These are phyloP conservation scores for Fabriciana adippe DNA, from an alignment of 2,888 invertebrate genomes.

Conservation along the genomic window DNA sequence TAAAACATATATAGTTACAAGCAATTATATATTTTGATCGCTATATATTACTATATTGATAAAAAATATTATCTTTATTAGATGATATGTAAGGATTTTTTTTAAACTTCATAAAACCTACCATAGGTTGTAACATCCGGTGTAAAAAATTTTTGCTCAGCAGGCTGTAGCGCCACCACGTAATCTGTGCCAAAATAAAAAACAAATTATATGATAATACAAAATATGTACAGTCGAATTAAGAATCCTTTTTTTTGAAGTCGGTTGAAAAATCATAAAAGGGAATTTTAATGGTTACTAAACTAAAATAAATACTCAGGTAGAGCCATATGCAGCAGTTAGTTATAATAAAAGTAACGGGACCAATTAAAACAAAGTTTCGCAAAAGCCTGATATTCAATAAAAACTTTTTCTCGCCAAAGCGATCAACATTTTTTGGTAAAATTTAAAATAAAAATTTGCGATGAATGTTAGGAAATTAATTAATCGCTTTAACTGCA, in stretches of 20 bases:
- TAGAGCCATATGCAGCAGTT: too few relatives aligned
- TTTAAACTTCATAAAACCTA: constrained; percentile 45
- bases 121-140: constrained; percentile 78
- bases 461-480: neutral
- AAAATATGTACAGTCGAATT: neutral
- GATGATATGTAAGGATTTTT: neutral
- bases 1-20: too few relatives aligned
- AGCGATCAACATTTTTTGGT: constrained; percentile 1
- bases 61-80: too few relatives aligned
- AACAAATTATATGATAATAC: neutral
- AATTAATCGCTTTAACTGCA: neutral
- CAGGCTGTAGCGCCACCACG: constrained; percentile 73
- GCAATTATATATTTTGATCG: too few relatives aligned
- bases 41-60: too few relatives aligned
- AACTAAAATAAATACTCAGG: too few relatives aligned
- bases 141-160: constrained; percentile 75
- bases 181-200: constrained; percentile 54
- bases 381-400: constrained; percentile 3
- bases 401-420: constrained; percentile 1
- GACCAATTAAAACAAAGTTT: constrained; percentile 8
- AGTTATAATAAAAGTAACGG: neutral
- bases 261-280: neutral
- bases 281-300: constrained; percentile 1
- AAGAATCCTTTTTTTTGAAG: too few relatives aligned
- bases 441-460: neutral